Percentiles rank a stretch among this genome's conserved stretches.
Conservation (phyloP, 2,113 vertebrate species). For the Paramisgurnus dabryanus region DNA sequence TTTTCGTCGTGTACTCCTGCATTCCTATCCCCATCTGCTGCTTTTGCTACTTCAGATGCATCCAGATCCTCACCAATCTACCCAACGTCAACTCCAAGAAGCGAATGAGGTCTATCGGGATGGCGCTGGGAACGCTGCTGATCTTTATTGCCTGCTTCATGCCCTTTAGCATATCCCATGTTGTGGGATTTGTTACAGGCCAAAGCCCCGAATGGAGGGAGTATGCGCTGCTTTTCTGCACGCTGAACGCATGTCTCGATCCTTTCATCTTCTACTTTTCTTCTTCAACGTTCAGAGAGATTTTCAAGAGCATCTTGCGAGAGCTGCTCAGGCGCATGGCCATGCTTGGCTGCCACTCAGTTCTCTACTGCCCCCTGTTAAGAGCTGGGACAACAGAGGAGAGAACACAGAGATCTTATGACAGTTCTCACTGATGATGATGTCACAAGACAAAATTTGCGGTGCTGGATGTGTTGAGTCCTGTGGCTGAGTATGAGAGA, state of each 20-base stretch:
- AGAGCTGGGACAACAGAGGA: too few species aligned
- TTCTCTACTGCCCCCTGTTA: too few species aligned
- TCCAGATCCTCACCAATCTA: conserved; percentile 54
- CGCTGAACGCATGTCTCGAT: conserved; percentile 74
- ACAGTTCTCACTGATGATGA: too few species aligned
- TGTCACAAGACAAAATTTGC: too few species aligned
- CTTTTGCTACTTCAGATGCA: conserved; percentile 67
- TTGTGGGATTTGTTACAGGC: conserved; percentile 64
- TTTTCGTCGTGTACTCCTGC: conserved; percentile 66
- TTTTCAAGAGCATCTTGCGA: conserved; percentile 46
- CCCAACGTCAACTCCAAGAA: conserved; percentile 52
- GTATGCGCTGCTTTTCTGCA: conserved; percentile 68
- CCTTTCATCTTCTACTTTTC: conserved; percentile 80
- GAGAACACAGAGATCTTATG: too few species aligned
- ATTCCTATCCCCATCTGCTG: conserved; percentile 67
- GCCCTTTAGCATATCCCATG: conserved; percentile 73
- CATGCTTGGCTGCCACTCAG: too few species aligned
- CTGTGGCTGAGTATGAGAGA: too few species aligned
- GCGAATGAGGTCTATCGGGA: conserved; percentile 57
- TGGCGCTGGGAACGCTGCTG: conserved; percentile 62
- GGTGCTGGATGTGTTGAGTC: too few species aligned
- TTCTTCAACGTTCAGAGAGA: conserved; percentile 63
- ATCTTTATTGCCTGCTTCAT: conserved; percentile 72
- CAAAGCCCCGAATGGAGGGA: conserved; percentile 67
- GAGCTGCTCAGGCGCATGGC: not conserved